phyloP scores from a whole-genome alignment of 2,888 invertebrate genomes.

The Zaprionus obscuricornis region DNA sequence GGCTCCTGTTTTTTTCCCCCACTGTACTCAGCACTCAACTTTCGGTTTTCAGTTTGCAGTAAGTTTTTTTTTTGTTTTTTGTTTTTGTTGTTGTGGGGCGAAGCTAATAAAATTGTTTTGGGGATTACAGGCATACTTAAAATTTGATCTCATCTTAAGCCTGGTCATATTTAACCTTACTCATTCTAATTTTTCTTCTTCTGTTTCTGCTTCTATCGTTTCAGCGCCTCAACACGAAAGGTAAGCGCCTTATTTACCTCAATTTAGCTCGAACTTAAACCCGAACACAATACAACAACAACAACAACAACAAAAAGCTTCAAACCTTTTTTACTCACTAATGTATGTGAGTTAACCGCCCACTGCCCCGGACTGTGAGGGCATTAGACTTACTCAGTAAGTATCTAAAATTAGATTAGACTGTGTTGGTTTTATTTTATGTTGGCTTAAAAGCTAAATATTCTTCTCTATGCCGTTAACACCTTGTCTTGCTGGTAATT shows the following conservation, averaged over 20 bases:
- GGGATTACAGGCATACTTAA: conserved; percentile 62
- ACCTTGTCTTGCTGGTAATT: conserved; percentile 67
- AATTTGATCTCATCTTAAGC: conserved; percentile 56
- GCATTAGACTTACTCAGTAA: too few relatives aligned
- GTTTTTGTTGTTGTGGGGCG: conserved; percentile 1
- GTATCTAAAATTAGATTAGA: conserved; percentile 49
- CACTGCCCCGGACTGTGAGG: conserved; percentile 8
- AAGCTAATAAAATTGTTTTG: conserved; percentile 67
- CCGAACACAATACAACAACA: conserved; percentile 1
- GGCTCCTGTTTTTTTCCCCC: background rate
- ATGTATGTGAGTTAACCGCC: conserved; percentile 24
- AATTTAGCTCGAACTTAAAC: conserved; percentile 5
- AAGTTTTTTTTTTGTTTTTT: too few relatives aligned
- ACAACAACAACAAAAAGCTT: background rate
- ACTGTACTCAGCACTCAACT: background rate
- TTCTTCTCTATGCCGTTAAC: conserved; percentile 58
- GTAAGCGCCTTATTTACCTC: conserved; percentile 50
- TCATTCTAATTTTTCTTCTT: conserved; percentile 51
- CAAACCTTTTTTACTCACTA: conserved; percentile 37
- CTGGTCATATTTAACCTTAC: conserved; percentile 21
- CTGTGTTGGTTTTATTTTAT: too few relatives aligned
- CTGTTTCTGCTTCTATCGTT: conserved; percentile 44
- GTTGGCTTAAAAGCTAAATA: conserved; percentile 38
- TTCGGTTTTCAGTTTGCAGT: too few relatives aligned
- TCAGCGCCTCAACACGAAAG: conserved; percentile 51